These are phyloP conservation scores for Halichoerus grypus DNA, from an alignment of 2,113 vertebrate genomes.

Conservation along the genomic window DNA sequence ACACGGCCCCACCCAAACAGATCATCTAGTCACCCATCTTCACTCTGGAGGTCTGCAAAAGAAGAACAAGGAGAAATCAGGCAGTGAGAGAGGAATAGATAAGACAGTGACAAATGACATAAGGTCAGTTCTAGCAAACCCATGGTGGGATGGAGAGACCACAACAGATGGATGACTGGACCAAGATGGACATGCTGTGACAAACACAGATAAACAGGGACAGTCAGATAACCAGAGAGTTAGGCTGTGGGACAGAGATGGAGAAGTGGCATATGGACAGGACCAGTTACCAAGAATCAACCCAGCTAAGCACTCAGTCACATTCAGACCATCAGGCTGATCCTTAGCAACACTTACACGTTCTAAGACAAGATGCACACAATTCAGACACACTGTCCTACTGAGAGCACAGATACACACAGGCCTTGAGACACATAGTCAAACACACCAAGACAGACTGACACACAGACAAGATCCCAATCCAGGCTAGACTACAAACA, in stretches of 20 bases:
- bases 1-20: constrained; percentile 72
- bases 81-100: constrained; percentile 52
- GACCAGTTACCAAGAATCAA: neutral
- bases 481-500: neutral
- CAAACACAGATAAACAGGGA: neutral
- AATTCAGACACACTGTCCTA: neutral
- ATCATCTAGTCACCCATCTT: constrained; percentile 97
- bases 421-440: neutral
- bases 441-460: neutral
- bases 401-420: neutral
- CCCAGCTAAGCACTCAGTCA: constrained; percentile 25
- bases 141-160: neutral
- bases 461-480: constrained; percentile 4
- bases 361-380: neutral
- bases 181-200: constrained; percentile 3
- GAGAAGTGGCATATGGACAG: neutral
- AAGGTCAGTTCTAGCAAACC: neutral
- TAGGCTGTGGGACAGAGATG: neutral
- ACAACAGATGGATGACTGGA: neutral
- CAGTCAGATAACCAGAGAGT: neutral
- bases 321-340: neutral
- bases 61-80: constrained; percentile 67
- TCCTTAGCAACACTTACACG: neutral
- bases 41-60: constrained; percentile 97
- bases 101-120: constrained; percentile 16